phyloP scores from a whole-genome alignment of 2,888 invertebrate species.

The Seira musarum region DNA sequence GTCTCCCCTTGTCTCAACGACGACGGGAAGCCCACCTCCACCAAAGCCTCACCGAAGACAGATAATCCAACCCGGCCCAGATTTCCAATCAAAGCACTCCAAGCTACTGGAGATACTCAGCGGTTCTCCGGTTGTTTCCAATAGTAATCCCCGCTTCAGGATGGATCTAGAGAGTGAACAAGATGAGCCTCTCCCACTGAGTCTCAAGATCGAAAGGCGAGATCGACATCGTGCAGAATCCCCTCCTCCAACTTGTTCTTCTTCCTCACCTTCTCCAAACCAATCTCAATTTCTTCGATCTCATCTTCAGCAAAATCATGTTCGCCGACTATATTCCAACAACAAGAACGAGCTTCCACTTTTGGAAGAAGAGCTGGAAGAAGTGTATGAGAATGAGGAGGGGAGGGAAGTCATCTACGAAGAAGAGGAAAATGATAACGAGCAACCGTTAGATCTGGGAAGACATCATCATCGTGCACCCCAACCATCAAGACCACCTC shows the following conservation, averaged over 20 bases:
- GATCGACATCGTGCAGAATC: not conserved
- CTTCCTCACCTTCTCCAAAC: conserved; percentile 37
- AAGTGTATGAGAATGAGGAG: conserved; percentile 24
- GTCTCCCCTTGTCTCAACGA: conserved; percentile 51
- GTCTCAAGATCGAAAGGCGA: conserved; percentile 44
- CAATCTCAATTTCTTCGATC: conserved; percentile 51
- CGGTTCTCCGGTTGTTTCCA: conserved; percentile 43
- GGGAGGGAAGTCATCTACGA: conserved; percentile 16
- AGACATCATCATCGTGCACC: conserved; percentile 1
- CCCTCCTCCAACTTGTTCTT: conserved; percentile 29
- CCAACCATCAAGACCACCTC: not conserved
- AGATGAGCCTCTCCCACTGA: conserved; percentile 50
- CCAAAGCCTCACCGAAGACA: not conserved
- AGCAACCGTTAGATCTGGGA: conserved; percentile 45
- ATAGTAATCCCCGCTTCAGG: conserved; percentile 14
- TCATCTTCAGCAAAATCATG: conserved; percentile 37
- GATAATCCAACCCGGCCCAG: conserved; percentile 25
- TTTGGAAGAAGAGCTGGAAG: conserved; percentile 27
- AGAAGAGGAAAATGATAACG: conserved; percentile 43
- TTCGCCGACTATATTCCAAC: conserved; percentile 31
- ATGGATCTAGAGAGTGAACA: conserved; percentile 19
- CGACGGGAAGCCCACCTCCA: conserved; percentile 46
- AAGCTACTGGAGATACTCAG: conserved; percentile 53
- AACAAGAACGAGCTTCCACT: conserved; percentile 53
- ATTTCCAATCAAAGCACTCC: conserved; percentile 47